A percentile compares a stretch with the other conserved stretches of the same genome.
Evolutionary conservation across 2,888 invertebrate genomes (phyloP).

Genomic region (Drosophila testacea): DNA sequence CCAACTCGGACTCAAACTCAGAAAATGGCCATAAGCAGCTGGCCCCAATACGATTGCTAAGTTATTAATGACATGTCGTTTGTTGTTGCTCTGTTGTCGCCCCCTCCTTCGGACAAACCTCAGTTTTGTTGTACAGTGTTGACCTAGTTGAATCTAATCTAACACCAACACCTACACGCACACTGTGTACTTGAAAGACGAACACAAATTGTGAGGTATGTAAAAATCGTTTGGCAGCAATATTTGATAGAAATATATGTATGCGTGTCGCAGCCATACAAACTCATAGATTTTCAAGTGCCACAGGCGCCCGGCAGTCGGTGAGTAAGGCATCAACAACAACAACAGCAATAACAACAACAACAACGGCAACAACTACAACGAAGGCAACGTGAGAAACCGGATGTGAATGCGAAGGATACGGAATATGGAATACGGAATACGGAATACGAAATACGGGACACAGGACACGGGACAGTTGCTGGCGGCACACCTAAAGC

Average conservation of each 20-base stretch:
- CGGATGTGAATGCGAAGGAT: conserved; percentile 47
- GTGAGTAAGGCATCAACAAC: conserved; percentile 23
- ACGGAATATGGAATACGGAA: conserved; percentile 4
- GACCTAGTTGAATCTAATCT: conserved; percentile 69
- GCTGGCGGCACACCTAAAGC: conserved; percentile 54
- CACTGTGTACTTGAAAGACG: conserved; percentile 42
- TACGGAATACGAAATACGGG: not conserved
- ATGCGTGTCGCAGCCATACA: conserved; percentile 49
- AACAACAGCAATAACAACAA: conserved; percentile 12
- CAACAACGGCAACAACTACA: conserved; percentile 8
- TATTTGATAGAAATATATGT: conserved; percentile 65
- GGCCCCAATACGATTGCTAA: conserved; percentile 63
- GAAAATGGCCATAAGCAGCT: conserved; percentile 28
- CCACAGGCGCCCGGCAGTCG: conserved; percentile 57
- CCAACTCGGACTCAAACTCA: not conserved
- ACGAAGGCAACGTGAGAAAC: conserved; percentile 20
- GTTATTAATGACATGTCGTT: conserved; percentile 76
- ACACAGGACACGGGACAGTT: conserved; percentile 13
- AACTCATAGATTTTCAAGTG: conserved; percentile 58
- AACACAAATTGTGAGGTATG: conserved; percentile 63
- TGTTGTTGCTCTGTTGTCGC: conserved; percentile 43
- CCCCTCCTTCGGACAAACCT: not conserved
- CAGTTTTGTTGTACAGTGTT: conserved; percentile 37
- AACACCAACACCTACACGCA: conserved; percentile 33
- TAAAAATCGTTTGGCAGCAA: conserved; percentile 71